These are phyloP conservation scores for Myoxocephalus aenaeus DNA, from an alignment of 2,797 vertebrate species.

Conservation along the genomic window DNA sequence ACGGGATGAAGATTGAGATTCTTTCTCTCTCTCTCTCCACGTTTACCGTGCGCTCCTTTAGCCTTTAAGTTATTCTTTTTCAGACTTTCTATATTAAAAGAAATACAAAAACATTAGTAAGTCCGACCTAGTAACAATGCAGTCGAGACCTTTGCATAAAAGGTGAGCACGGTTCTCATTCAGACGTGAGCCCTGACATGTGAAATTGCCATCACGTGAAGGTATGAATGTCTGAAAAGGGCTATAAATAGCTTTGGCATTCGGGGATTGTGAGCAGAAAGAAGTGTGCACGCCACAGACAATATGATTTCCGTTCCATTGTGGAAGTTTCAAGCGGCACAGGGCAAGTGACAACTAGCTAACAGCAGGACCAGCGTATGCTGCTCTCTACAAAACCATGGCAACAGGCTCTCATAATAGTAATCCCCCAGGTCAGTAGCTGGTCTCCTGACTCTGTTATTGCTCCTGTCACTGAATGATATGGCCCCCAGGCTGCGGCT, in stretches of 20 bases:
- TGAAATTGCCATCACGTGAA: not conserved
- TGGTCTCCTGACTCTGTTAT: conserved; percentile 54
- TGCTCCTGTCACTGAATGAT: conserved; percentile 50
- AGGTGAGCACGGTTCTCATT: not conserved
- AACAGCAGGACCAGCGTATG: conserved; percentile 24
- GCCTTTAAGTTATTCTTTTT: not conserved
- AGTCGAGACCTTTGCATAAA: not conserved
- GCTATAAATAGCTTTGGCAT: not conserved
- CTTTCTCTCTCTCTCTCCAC: no score
- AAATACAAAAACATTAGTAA: not conserved
- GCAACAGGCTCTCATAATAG: conserved; percentile 57
- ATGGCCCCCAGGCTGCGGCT: conserved; percentile 25
- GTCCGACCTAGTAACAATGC: accelerated
- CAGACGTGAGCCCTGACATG: not conserved
- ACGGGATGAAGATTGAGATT: no score
- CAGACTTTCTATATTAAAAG: not conserved
- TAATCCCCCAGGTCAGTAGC: conserved; percentile 44
- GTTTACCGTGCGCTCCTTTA: not conserved
- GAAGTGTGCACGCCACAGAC: not conserved
- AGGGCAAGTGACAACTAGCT: conserved; percentile 20
- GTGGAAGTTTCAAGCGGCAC: not conserved
- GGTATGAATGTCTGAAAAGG: not conserved
- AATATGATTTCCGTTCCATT: not conserved
- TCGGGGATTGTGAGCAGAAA: not conserved
- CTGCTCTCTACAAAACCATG: conserved; percentile 50